Evolutionary conservation across 2,888 invertebrate genomes (phyloP).

Genomic region (Therioaphis trifolii): DNA sequence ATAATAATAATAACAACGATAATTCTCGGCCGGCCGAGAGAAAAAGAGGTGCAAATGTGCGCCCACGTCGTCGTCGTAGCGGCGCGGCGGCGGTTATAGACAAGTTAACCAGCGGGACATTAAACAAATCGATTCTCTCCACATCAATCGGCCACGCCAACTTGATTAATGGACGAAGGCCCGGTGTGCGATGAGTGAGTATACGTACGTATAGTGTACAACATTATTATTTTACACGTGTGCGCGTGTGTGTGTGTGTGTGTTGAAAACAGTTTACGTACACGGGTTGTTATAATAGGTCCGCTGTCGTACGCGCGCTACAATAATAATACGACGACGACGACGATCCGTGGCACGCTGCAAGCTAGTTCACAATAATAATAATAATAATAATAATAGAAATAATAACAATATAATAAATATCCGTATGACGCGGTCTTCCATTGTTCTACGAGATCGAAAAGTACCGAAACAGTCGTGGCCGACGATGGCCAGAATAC

Average conservation of each 20-base stretch:
- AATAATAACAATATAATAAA: too few relatives aligned
- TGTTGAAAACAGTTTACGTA: conserved; percentile 12
- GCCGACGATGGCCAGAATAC: too few relatives aligned
- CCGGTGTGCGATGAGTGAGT: conserved; percentile 15
- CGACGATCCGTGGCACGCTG: neutral
- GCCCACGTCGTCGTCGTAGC: conserved; percentile 37
- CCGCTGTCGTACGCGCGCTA: neutral
- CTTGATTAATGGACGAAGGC: conserved; percentile 56
- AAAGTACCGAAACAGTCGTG: too few relatives aligned
- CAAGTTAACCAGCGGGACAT: conserved; percentile 60
- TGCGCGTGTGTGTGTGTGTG: neutral
- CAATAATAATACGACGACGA: neutral
- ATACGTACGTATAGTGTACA: neutral
- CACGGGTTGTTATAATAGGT: neutral
- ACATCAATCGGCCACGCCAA: conserved; percentile 54
- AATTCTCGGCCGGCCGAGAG: conserved; percentile 24
- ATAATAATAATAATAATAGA: too few relatives aligned
- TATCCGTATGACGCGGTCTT: too few relatives aligned
- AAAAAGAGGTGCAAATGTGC: conserved; percentile 57
- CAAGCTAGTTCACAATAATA: too few relatives aligned
- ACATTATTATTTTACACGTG: neutral
- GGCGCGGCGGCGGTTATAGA: conserved; percentile 30
- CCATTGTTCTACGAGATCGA: too few relatives aligned
- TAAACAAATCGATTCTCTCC: conserved; percentile 62
- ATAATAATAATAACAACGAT: conserved; percentile 21